Percentiles rank a stretch among this genome's conserved stretches.
These are phyloP conservation scores for Ecliptopera silaceata DNA, from an alignment of 2,888 invertebrate genomes.

Conservation along the genomic window DNA sequence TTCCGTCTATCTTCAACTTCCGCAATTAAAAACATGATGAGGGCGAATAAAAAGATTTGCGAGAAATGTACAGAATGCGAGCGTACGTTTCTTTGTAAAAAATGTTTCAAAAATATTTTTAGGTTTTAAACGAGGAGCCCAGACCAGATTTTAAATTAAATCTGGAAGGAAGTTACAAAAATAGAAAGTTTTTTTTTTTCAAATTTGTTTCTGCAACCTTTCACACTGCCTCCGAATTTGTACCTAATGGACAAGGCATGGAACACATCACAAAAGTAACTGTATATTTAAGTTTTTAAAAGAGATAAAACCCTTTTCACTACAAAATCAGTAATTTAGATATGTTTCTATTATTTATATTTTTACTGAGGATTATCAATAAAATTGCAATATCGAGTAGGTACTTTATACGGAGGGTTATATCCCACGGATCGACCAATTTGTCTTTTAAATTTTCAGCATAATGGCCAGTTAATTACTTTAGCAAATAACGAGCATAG, in stretches of 20 bases:
- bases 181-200: neutral
- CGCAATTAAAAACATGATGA: slow-evolving; percentile 29
- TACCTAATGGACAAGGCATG: no score
- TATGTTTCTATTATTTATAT: neutral
- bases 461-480: slow-evolving; percentile 73
- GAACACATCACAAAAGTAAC: no score
- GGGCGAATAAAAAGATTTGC: slow-evolving; percentile 23
- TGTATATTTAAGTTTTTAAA: no score
- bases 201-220: neutral
- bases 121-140: slow-evolving; percentile 1
- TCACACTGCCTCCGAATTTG: no score
- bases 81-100: slow-evolving; percentile 22
- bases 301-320: no score
- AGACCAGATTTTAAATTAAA: slow-evolving; percentile 18
- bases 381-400: slow-evolving; percentile 1
- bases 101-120: slow-evolving; percentile 20
- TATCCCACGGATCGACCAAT: slow-evolving; percentile 63
- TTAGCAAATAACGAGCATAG: slow-evolving; percentile 77
- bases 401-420: slow-evolving; percentile 53
- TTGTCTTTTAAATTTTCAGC: slow-evolving; percentile 70
- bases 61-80: slow-evolving; percentile 7
- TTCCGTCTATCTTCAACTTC: slow-evolving; percentile 27
- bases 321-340: no score
- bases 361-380: neutral
- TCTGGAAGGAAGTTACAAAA: slow-evolving; percentile 2